These are phyloP conservation scores for Xenopus petersii DNA, from an alignment of 2,797 vertebrate species.

Conservation along the genomic window DNA sequence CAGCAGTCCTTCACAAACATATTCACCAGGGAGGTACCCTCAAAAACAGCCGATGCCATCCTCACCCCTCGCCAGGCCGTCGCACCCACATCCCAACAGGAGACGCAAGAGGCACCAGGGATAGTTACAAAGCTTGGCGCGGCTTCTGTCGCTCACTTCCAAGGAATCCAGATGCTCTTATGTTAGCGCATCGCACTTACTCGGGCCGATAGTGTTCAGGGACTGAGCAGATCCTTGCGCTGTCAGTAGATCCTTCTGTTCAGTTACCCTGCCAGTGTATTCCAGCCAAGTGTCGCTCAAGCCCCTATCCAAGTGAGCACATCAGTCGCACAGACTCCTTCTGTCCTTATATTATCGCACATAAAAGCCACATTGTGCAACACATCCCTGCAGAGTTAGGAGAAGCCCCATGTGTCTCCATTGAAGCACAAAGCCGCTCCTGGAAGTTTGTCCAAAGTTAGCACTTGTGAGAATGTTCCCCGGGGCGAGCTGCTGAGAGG, in stretches of 20 bases:
- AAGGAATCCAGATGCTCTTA: slow-evolving; percentile 8
- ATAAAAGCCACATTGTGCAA: background rate
- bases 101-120: background rate
- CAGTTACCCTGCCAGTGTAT: background rate
- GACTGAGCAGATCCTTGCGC: no score
- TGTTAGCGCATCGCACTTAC: background rate
- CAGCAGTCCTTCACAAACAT: slow-evolving; percentile 97
- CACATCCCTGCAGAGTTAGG: background rate
- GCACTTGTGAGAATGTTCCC: background rate
- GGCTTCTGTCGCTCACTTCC: slow-evolving; percentile 19
- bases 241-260: background rate
- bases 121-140: background rate
- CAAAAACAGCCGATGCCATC: slow-evolving; percentile 96
- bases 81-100: slow-evolving; percentile 56
- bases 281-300: background rate
- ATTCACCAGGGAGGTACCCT: slow-evolving; percentile 94
- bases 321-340: background rate
- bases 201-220: background rate
- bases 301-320: no score
- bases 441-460: background rate
- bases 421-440: background rate
- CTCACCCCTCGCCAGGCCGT: slow-evolving; percentile 51
- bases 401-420: background rate
- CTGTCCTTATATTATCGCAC: background rate
- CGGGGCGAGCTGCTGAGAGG: no score